These are phyloP conservation scores for Oxyscelio sp. DNA, from an alignment of 2,888 invertebrate species.

Conservation along the genomic window DNA sequence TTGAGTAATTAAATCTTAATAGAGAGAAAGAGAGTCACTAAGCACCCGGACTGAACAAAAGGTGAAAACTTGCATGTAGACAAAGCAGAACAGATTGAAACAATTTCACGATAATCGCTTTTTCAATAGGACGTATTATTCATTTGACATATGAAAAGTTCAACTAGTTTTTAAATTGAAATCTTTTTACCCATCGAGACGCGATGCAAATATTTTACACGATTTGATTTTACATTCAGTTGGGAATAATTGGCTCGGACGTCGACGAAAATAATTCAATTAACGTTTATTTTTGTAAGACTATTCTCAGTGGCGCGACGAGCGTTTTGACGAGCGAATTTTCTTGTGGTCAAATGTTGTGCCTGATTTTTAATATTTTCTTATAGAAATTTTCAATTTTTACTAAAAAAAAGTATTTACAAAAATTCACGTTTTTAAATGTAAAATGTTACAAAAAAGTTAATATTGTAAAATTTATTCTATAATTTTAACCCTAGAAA, in stretches of 20 bases:
- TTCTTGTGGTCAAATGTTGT: conserved; percentile 6
- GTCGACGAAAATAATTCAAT: conserved; percentile 63
- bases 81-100: conserved; percentile 62
- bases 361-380: conserved; percentile 3
- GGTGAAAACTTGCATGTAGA: conserved; percentile 52
- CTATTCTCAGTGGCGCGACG: conserved; percentile 17
- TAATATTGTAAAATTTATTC: no score
- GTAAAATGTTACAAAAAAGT: no score
- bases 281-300: conserved; percentile 51
- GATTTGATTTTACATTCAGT: conserved; percentile 65
- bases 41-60: conserved; percentile 50
- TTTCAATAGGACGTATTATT: conserved; percentile 65
- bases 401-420: no score
- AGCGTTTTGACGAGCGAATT: conserved; percentile 24
- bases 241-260: conserved; percentile 66
- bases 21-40: conserved; percentile 16
- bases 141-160: conserved; percentile 66
- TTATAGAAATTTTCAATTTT: no score
- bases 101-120: conserved; percentile 68
- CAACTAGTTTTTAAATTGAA: conserved; percentile 67
- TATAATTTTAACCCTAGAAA: no score
- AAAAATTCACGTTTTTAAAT: no score
- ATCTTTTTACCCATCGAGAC: conserved; percentile 53
- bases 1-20: conserved; percentile 43
- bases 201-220: conserved; percentile 62